Evolutionary conservation across 2,797 vertebrate genomes (phyloP).

Genomic region (Intellagama lesueurii): DNA sequence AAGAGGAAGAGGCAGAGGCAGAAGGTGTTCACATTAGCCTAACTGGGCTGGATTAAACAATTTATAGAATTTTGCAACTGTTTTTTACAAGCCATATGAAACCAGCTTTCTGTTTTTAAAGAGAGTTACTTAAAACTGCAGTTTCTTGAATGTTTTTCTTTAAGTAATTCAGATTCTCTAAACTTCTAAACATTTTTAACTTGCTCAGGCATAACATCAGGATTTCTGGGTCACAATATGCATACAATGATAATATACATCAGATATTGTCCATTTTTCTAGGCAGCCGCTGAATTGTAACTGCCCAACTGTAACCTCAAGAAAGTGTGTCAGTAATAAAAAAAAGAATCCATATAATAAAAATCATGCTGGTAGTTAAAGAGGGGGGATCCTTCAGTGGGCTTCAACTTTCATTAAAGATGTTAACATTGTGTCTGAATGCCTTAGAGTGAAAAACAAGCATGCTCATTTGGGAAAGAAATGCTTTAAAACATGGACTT

Average conservation of each 20-base stretch:
- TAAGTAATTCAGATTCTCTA: slow-evolving; percentile 52
- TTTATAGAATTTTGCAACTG: not conserved
- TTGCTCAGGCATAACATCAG: slow-evolving; percentile 55
- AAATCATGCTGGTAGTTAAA: slow-evolving; percentile 69
- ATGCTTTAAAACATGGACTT: slow-evolving; percentile 64
- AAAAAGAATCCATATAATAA: slow-evolving; percentile 70
- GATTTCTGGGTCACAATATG: slow-evolving; percentile 44
- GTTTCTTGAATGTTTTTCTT: not conserved
- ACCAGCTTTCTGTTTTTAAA: not conserved
- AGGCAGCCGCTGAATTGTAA: slow-evolving; percentile 72
- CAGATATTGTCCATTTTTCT: slow-evolving; percentile 78
- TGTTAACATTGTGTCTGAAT: slow-evolving; percentile 69
- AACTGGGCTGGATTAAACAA: not conserved
- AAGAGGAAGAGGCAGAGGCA: slow-evolving; percentile 1
- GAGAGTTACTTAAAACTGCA: not conserved
- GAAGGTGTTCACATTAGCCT: slow-evolving; percentile 31
- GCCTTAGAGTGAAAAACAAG: slow-evolving; percentile 71
- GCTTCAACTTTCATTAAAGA: slow-evolving; percentile 72
- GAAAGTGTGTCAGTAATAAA: slow-evolving; percentile 76
- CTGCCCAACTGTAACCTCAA: slow-evolving; percentile 77
- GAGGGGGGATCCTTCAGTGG: slow-evolving; percentile 68
- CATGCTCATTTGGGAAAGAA: slow-evolving; percentile 63
- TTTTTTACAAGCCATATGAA: not conserved
- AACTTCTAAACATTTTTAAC: slow-evolving; percentile 43
- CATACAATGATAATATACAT: slow-evolving; percentile 73